Conservation (phyloP, 2,113 vertebrate genomes). For the Equus przewalskii region DNA sequence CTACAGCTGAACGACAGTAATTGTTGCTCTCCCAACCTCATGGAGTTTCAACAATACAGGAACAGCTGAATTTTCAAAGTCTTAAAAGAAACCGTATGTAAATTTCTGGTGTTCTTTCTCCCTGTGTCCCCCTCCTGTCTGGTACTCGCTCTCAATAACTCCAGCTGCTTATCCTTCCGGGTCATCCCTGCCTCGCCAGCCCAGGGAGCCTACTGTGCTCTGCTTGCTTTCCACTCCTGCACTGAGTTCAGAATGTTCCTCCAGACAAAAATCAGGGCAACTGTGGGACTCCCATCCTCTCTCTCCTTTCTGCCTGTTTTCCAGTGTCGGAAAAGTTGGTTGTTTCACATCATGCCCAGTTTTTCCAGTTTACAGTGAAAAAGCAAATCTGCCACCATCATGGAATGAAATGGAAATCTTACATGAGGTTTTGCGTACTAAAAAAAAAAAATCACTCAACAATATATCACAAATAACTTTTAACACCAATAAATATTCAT, state of each 20-base stretch:
- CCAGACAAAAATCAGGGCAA: background rate
- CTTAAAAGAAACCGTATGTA: background rate
- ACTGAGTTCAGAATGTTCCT: background rate
- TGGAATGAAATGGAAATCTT: background rate
- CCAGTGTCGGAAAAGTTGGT: background rate
- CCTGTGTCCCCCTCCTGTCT: fast-evolving
- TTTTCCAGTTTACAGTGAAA: background rate
- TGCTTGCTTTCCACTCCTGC: background rate
- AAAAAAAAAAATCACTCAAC: background rate
- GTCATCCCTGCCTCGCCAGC: no score
- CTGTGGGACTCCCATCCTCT: background rate
- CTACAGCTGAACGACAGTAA: fast-evolving
- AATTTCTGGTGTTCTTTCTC: background rate
- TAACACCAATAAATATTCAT: background rate
- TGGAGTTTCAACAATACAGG: background rate
- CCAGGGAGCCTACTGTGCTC: fast-evolving
- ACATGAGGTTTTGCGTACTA: background rate
- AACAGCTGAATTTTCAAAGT: background rate
- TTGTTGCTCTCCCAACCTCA: background rate
- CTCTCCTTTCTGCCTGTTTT: no score
- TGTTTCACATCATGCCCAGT: background rate
- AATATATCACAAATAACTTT: background rate
- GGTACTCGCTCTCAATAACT: no score
- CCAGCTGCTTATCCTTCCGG: no score
- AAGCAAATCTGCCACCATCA: background rate